Evolutionary conservation across 2,113 vertebrate genomes (phyloP).

Genomic region (Lepidothrix coronata): DNA sequence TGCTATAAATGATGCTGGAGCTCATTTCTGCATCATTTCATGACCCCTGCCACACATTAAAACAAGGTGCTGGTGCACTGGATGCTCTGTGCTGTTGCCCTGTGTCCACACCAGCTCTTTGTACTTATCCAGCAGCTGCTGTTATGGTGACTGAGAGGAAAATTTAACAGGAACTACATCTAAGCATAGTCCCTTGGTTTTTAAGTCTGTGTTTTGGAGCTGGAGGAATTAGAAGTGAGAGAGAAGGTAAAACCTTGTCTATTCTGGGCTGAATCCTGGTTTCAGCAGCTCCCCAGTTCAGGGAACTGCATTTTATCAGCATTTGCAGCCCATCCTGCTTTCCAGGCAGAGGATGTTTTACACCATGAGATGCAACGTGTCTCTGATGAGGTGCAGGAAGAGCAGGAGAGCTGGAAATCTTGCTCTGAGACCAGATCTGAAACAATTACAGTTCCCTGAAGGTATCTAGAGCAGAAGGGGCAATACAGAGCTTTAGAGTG

Average conservation of each 20-base stretch:
- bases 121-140: not conserved
- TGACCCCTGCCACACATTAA: rapidly evolving
- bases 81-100: not conserved
- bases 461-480: not conserved
- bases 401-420: not conserved
- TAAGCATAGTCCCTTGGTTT: not conserved
- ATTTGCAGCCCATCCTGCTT: not conserved
- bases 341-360: not conserved
- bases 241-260: not conserved
- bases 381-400: not conserved
- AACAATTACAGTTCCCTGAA: not conserved
- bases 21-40: not conserved
- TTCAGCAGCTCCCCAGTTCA: not conserved
- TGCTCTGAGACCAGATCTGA: not conserved
- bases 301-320: not conserved
- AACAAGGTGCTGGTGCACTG: not conserved
- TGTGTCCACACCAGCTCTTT: not conserved
- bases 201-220: not conserved
- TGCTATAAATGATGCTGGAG: not conserved
- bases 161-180: not conserved
- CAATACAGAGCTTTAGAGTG: not conserved
- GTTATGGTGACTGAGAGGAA: not conserved
- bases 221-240: not conserved
- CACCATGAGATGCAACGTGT: not conserved
- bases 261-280: not conserved